These are phyloP conservation scores for Lagria hirta DNA, from an alignment of 2,888 invertebrate genomes.

Conservation along the genomic window DNA sequence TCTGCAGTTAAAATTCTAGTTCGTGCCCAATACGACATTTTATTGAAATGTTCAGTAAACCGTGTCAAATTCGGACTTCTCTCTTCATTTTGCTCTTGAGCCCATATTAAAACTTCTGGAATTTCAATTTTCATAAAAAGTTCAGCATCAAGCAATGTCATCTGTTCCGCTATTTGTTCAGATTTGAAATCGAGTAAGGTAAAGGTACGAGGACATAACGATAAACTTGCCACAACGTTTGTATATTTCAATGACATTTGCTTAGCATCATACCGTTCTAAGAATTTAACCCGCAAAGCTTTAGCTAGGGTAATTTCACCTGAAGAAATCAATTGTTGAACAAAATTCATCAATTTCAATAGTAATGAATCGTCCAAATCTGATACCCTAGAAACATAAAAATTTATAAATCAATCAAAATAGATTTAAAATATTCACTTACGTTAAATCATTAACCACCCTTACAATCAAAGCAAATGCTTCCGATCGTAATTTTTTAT, in stretches of 20 bases:
- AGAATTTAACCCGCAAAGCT: conserved; percentile 83
- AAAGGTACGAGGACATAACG: conserved; percentile 52
- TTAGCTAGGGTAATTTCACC: conserved; percentile 92
- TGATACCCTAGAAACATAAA: conserved; percentile 63
- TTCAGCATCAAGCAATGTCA: conserved; percentile 95
- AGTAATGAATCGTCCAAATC: conserved; percentile 82
- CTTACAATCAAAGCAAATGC: conserved; percentile 90
- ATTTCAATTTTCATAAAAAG: conserved; percentile 96
- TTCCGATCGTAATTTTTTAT: conserved; percentile 79
- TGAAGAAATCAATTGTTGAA: conserved; percentile 87
- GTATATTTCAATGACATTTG: conserved; percentile 35
- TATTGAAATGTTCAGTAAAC: conserved; percentile 99
- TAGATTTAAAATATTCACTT: conserved; percentile 54
- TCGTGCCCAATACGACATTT: conserved; percentile 98
- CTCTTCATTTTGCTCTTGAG: conserved; percentile 96
- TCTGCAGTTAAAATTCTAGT: conserved; percentile 92
- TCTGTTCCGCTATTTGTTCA: conserved; percentile 94
- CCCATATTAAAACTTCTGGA: conserved; percentile 96
- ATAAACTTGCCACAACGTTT: conserved; percentile 40
- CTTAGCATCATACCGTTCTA: conserved; percentile 71
- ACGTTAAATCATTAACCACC: conserved; percentile 96
- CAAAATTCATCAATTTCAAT: conserved; percentile 86
- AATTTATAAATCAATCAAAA: conserved; percentile 3
- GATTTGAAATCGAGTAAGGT: conserved; percentile 91
- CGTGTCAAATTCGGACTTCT: conserved; percentile 93